phyloP scores from a whole-genome alignment of 2,888 invertebrate genomes.

The Therioaphis trifolii region DNA sequence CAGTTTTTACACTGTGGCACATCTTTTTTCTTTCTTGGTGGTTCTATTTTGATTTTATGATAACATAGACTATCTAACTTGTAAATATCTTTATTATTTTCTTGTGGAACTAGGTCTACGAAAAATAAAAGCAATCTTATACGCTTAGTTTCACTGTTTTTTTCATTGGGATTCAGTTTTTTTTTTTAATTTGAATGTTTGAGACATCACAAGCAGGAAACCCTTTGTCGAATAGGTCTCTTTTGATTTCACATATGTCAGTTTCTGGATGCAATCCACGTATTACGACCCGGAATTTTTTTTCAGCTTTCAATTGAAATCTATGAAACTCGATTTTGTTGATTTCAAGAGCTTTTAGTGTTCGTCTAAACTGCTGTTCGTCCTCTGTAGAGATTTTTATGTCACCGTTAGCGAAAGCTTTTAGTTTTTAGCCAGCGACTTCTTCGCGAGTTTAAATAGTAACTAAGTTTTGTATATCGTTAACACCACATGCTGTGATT shows the following conservation, averaged over 20 bases:
- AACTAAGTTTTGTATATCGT: constrained; percentile 3
- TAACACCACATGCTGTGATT: constrained; percentile 24
- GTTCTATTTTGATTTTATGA: too few species aligned
- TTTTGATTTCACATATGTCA: neutral
- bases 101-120: neutral
- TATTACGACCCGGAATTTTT: neutral
- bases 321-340: neutral
- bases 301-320: constrained; percentile 3
- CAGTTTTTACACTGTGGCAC: constrained; percentile 17
- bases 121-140: neutral
- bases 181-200: constrained; percentile 20
- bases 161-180: neutral
- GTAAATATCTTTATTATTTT: too few species aligned
- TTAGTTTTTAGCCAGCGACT: too few species aligned
- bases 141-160: neutral
- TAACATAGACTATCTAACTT: too few species aligned
- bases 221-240: neutral
- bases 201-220: neutral
- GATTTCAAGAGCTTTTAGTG: neutral
- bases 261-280: neutral
- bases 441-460: neutral
- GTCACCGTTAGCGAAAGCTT: neutral
- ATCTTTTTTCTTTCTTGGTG: neutral
- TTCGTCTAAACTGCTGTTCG: neutral
- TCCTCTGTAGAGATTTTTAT: neutral